These are phyloP conservation scores for Ceyx margarethae DNA, from an alignment of 2,113 vertebrate species.

Conservation along the genomic window DNA sequence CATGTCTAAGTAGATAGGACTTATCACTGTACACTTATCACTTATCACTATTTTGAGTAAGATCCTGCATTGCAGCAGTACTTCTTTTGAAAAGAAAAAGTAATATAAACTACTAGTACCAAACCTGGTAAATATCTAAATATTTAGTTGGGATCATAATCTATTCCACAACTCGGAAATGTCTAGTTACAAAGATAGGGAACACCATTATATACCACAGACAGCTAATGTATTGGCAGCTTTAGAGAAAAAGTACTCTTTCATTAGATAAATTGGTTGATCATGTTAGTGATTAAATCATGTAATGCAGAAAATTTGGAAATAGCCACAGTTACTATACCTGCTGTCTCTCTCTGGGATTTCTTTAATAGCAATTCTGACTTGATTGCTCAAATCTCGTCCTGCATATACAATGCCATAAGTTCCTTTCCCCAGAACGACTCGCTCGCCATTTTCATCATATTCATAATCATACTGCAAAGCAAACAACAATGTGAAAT, in stretches of 20 bases:
- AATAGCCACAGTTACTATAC: conserved; percentile 68
- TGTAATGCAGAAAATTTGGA: background rate
- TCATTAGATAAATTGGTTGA: background rate
- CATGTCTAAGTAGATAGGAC: background rate
- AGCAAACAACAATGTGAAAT: background rate
- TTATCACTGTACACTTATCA: background rate
- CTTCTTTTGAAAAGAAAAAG: background rate
- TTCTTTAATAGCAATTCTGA: conserved; percentile 97
- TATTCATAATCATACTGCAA: conserved; percentile 97
- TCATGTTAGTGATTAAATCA: background rate
- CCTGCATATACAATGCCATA: conserved; percentile 96
- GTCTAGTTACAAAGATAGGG: background rate
- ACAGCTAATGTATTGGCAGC: background rate
- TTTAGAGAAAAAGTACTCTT: background rate
- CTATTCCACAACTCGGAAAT: background rate
- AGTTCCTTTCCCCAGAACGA: conserved; percentile 94
- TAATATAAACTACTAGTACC: background rate
- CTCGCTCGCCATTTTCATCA: conserved; percentile 91
- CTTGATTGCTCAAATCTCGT: conserved; percentile 97
- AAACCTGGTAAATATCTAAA: background rate
- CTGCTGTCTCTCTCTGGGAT: conserved; percentile 97
- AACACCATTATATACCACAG: background rate
- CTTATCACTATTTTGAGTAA: background rate
- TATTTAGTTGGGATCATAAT: background rate
- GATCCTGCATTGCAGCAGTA: background rate